A percentile compares a stretch with the other conserved stretches of the same genome.
These are phyloP conservation scores for Plagodis pulveraria DNA, from an alignment of 2,888 invertebrate species.

Conservation along the genomic window DNA sequence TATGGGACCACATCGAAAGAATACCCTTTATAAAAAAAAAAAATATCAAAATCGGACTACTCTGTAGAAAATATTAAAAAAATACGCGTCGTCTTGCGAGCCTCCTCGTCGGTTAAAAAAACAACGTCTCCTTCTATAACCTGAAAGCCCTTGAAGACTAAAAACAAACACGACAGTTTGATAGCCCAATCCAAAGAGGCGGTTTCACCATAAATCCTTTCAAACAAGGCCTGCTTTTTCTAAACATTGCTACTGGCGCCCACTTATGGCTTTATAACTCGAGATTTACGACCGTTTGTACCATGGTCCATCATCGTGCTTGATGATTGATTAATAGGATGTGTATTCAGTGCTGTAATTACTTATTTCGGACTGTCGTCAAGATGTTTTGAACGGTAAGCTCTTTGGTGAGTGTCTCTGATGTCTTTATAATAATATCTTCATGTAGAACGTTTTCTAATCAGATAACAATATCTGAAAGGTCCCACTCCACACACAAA, in stretches of 20 bases:
- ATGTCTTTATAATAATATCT: no score
- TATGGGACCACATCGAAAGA: no score
- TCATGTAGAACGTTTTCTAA: no score
- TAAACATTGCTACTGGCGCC: constrained; percentile 24
- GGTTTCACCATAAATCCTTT: constrained; percentile 17
- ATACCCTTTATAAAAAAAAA: no score
- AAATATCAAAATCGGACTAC: no score
- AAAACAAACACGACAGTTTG: constrained; percentile 1
- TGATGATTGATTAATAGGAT: constrained; percentile 16
- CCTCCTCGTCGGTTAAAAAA: not conserved
- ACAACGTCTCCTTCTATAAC: not conserved
- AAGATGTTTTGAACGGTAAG: not conserved
- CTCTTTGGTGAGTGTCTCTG: not conserved
- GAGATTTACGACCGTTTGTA: constrained; percentile 17
- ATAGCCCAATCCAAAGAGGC: constrained; percentile 5
- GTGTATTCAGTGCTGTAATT: constrained; percentile 6
- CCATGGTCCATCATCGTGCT: constrained; percentile 8
- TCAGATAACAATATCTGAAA: no score
- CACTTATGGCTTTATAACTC: constrained; percentile 19
- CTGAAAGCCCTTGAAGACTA: constrained; percentile 12
- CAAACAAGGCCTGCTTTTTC: constrained; percentile 14
- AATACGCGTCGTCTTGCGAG: no score
- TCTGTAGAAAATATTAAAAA: no score
- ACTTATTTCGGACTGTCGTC: constrained; percentile 1
- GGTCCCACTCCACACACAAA: no score